phyloP scores from a whole-genome alignment of 2,797 vertebrate genomes.

The Phataginus tetradactyla region DNA sequence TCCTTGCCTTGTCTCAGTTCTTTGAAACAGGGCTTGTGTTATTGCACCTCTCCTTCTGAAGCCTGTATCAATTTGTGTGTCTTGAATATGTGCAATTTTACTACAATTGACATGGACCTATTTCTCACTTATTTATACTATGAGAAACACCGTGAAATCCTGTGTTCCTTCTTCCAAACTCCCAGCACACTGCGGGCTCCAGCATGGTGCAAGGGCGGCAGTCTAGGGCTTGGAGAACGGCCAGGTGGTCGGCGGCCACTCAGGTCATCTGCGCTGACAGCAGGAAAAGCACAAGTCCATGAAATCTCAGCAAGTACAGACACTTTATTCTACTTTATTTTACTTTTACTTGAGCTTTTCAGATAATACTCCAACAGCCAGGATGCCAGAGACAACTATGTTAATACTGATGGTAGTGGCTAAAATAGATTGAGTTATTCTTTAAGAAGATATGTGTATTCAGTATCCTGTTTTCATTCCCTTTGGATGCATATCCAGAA shows the following conservation, averaged over 20 bases:
- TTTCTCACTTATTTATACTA: background rate
- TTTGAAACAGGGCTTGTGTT: background rate
- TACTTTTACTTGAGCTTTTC: background rate
- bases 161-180: background rate
- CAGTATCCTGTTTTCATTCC: background rate
- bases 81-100: background rate
- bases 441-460: no score
- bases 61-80: background rate
- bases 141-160: background rate
- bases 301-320: background rate
- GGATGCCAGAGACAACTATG: background rate
- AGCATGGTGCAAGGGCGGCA: fast-evolving
- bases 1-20: background rate
- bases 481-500: background rate
- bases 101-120: background rate
- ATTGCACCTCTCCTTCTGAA: background rate
- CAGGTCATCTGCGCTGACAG: background rate
- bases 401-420: fast-evolving
- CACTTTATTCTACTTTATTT: background rate
- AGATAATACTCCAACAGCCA: background rate
- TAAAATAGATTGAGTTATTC: background rate
- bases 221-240: background rate
- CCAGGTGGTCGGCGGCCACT: background rate
- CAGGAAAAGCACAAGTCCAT: fast-evolving
- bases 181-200: background rate